Conservation (phyloP, 2,888 invertebrate genomes). For the Sussaba pulchella region DNA sequence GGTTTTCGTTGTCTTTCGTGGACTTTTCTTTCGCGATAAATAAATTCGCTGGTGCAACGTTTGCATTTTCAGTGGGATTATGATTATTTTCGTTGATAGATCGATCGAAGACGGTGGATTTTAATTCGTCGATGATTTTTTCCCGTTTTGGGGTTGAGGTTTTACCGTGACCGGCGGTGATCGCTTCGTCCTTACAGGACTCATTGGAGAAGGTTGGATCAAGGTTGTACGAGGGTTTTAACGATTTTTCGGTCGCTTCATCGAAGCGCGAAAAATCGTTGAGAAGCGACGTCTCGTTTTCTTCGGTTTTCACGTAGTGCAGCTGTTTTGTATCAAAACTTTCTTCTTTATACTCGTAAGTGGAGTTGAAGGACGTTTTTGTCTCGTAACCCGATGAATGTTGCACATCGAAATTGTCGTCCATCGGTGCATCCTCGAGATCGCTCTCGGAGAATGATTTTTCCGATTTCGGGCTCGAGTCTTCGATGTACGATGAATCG, state of each 20-base stretch:
- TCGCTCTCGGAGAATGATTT: constrained; percentile 15
- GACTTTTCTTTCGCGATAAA: no score
- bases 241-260: no score
- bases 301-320: background rate
- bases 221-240: no score
- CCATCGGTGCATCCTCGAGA: background rate
- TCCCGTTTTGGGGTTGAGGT: background rate
- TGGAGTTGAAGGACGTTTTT: background rate
- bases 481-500: background rate
- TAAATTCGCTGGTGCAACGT: no score
- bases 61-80: no score
- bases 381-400: constrained; percentile 28
- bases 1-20: no score
- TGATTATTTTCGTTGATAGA: background rate
- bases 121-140: background rate
- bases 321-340: background rate
- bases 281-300: background rate
- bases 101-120: background rate
- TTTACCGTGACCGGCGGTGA: background rate
- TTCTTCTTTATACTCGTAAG: background rate
- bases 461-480: background rate
- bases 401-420: background rate
- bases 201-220: background rate
- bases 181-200: background rate
- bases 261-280: background rate